Conservation (phyloP, 92 coral and sea anemone genomes). For the Zoanthus gigantus region DNA sequence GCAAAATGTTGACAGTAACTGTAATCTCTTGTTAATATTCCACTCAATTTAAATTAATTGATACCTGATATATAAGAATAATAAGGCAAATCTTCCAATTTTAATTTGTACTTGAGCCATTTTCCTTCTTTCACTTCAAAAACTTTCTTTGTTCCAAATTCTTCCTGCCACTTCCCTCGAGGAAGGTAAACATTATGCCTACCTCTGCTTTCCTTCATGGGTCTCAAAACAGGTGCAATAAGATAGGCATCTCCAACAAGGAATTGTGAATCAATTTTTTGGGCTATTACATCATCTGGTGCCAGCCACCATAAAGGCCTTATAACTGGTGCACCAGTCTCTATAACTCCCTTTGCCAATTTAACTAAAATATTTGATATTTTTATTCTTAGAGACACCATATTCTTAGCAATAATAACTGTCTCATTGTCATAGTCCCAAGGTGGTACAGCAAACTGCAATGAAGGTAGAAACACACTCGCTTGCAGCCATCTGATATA, state of each 20-base stretch:
- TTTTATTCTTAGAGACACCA: slow-evolving; percentile 56
- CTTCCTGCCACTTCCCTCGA: slow-evolving; percentile 74
- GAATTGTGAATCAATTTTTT: slow-evolving; percentile 71
- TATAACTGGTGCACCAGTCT: slow-evolving; percentile 75
- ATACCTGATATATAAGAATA: slow-evolving; percentile 49
- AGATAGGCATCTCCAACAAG: slow-evolving; percentile 73
- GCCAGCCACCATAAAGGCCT: slow-evolving; percentile 93
- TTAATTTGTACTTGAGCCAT: slow-evolving; percentile 62
- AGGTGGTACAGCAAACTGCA: slow-evolving; percentile 80
- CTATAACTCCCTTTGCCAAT: slow-evolving; percentile 68
- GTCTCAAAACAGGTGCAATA: slow-evolving; percentile 80
- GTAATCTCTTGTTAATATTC: not conserved
- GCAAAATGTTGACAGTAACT: no score
- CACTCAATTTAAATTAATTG: not conserved
- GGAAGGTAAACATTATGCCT: slow-evolving; percentile 74
- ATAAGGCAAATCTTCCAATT: slow-evolving; percentile 69
- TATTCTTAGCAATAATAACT: slow-evolving; percentile 54
- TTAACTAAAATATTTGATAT: slow-evolving; percentile 64
- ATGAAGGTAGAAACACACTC: slow-evolving; percentile 74
- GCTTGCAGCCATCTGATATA: slow-evolving; percentile 89
- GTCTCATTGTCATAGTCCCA: slow-evolving; percentile 82
- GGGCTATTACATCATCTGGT: slow-evolving; percentile 71
- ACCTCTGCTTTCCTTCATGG: slow-evolving; percentile 55
- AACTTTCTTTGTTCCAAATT: slow-evolving; percentile 58
- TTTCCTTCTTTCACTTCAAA: slow-evolving; percentile 56